Evolutionary conservation across 2,797 vertebrate species (phyloP), one percentile per base, ranked within the genome.

Genomic region (Luscinia megarhynchos): DNA sequence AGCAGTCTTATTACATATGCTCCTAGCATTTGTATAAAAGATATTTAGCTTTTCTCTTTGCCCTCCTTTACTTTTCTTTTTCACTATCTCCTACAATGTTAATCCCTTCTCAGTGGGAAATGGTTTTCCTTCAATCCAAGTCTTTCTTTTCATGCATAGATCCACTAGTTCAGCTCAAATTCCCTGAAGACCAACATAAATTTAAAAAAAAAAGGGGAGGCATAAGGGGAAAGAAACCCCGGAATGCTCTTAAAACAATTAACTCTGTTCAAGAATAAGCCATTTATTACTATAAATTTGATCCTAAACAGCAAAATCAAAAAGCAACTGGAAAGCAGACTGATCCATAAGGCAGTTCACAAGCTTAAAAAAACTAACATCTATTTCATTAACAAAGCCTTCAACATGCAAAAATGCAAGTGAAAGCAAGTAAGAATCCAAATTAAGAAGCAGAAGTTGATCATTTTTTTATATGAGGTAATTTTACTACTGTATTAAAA

Each of bases 21-120:
- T 96, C 69, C 96, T 82, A 97, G 94, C 93, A 96, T 97, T 97
- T 97, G 95, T 96, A 95, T 90, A 91, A 95, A 95, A 96, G 95
- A 96, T 96, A 97, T 89, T 97, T 97, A 96, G 97, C 95, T 96
- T 96, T 96, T 97, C 96, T 95, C 90, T 97, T 96, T 93, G 90
- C 94, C 80, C 94, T 97, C 94, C 90, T 96, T 97, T 93, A 96
- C 96, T 96, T 95, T 94, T 95, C 95, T 97, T 94, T 96, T 94
- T 93, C 87, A 86, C 94, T 97, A 77, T 96, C 97, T 97, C 83
- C 91, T 96, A 96, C 90, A 96, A 91, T 86, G 77, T 84, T 97
- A 97, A 97, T 96, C 95, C 94, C 84, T 97, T 96, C 96, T 97
- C 94, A 94, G 96, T 15, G 11, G 94, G 84, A 97, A 97, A 97